Base-by-base conservation (phyloP, 1,140 invertebrate genomes). In the Gonatopus flavifemur region DNA sequence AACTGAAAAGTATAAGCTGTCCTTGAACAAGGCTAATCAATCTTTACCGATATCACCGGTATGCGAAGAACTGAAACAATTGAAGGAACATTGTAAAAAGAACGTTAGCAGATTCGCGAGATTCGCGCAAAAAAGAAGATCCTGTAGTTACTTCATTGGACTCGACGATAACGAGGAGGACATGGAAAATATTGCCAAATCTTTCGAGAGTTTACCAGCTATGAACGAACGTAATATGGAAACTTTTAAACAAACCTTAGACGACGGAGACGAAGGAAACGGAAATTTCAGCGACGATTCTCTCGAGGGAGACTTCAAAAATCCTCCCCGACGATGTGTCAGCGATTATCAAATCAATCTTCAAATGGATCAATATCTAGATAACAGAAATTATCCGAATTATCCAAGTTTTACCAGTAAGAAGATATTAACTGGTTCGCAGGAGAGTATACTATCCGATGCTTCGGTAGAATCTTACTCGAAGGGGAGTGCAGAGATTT, bases 281-380 rank as follows among this genome's bases (percentile, higher is more conserved):
- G 85, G 82, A 0, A 88, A 87, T 61, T 88, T 88, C 47, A 88
- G 87, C 43, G 88, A 87, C 10, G 88, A 90, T 76, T 88, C 87
- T 1, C 70, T 89, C 16, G 87, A 89, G 70, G 85, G 86, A 41
- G 86, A 86, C 57, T 83, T 81, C 36, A 81, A 80, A 60, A 74
- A 80, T 52, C 69, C 78, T 15, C 79, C 86, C 0, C 77, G 86
- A 41, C 69, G 88, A 37, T 86, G 86, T 44, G 79, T 88, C 20
- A 88, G 88, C 7, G 88, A 90, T 59, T 89, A 90, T 64, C 88
- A 89, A 66, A 88, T 91, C 28, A 88, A 87, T 52, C 75, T 72
- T n/a, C 57, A 66, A 42, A 48, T 67, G 2, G 66, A 67, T 43
- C 30, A 39, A 45, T 62, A 55, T 25, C 35, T 49, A 10, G 49